Evolutionary conservation across 2,113 vertebrate genomes (phyloP), one percentile per base, ranked within the genome.

Genomic region (Vulpes vulpes): DNA sequence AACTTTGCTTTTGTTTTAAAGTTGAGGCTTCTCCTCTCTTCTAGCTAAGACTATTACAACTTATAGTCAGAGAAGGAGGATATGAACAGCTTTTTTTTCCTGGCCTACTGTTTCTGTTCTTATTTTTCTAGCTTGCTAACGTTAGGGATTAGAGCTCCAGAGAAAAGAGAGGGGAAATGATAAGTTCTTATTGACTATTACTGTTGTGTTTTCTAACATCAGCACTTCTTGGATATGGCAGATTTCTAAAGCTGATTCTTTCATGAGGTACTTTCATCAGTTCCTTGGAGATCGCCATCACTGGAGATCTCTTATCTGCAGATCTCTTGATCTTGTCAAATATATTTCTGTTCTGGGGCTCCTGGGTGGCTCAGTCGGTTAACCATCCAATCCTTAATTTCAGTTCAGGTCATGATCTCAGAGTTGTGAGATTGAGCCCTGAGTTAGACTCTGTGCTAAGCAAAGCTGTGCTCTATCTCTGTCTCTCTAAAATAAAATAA

Each of bases 171-270:
- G 7, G 30, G 25, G 19, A 83, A 83, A 51, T 57, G 38, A 6
- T 12, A 49, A 83, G 27, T 73, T 83, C 62, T 91, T 55, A 83
- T 9, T 67, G 49, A 80, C 22, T 92, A 49, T 60, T 27, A 92
- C 30, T 60, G 35, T 62, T 73, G 38, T 38, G n/a, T 83, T 73
- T 92, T 85, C 69, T 43, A 62, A 51, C 80, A 74, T 84, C 59
- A 67, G 23, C 43, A 25, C 27, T 71, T 71, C 35, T 53, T 82
- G 20, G 35, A 82, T 60, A 27, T 83, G 53, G 65, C 53, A 49
- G 27, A 92, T 17, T 92, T 73, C 59, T 73, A 60, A 73, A 92
- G 91, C 62, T 91, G 49, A 55, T 35, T 83, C 62, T 69, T 91
- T 69, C 20, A 6, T 12, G 14, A 43, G 14, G 91, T 51, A 62